phyloP scores from a whole-genome alignment of 1,140 invertebrate species.

The Plectrocnemia conspersa region DNA sequence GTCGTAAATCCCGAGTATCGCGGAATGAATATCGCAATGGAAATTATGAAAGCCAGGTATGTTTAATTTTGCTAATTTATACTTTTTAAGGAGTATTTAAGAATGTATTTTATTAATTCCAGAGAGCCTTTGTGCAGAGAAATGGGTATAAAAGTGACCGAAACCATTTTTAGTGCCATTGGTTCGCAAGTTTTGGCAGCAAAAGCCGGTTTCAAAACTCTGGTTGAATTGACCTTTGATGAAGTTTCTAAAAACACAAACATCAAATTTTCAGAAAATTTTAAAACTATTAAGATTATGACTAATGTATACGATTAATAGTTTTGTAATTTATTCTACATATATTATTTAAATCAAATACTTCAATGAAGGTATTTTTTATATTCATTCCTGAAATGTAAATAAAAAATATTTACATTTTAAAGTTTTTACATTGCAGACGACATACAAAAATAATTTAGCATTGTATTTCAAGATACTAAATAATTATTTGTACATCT shows the following conservation, averaged over 20 bases:
- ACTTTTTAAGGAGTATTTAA: not conserved
- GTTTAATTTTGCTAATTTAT: not conserved
- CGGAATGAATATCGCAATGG: slow-evolving; percentile 28
- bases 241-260: slow-evolving; percentile 42
- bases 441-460: too few species aligned
- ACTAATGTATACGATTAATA: slow-evolving; percentile 19
- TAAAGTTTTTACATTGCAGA: not conserved
- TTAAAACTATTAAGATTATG: slow-evolving; percentile 39
- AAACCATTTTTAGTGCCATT: slow-evolving; percentile 48
- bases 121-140: slow-evolving; percentile 47
- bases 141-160: slow-evolving; percentile 44
- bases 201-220: slow-evolving; percentile 45
- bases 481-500: not conserved
- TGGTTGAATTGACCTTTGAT: slow-evolving; percentile 45
- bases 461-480: not conserved
- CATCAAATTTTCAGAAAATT: slow-evolving; percentile 43
- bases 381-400: not conserved
- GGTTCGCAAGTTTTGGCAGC: slow-evolving; percentile 47
- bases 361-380: not conserved
- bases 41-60: slow-evolving; percentile 30
- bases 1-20: slow-evolving; percentile 20
- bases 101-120: slow-evolving; percentile 29
- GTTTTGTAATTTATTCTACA: not conserved
- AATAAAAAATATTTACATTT: not conserved
- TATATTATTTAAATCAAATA: not conserved